Conservation (phyloP, 2,888 invertebrate species). For the Ypsolopha sequella region DNA sequence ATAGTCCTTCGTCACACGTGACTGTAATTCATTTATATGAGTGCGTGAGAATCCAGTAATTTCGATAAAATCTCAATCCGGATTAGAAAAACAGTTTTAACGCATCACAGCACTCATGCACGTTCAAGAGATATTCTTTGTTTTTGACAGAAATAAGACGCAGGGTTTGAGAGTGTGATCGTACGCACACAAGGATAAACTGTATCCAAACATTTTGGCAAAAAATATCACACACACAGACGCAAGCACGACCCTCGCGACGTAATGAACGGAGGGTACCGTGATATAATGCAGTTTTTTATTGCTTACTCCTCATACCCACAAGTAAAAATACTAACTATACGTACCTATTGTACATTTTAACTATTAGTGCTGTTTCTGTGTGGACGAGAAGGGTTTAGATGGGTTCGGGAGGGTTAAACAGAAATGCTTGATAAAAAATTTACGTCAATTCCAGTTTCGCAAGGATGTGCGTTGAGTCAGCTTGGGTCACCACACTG, state of each 20-base stretch:
- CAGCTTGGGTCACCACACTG: slow-evolving; percentile 29
- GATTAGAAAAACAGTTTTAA: background rate
- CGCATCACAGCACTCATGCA: background rate
- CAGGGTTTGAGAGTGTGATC: background rate
- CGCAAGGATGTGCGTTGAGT: slow-evolving; percentile 34
- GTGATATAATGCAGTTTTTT: slow-evolving; percentile 71
- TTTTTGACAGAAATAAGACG: background rate
- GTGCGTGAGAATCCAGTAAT: background rate
- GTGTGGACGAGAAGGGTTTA: slow-evolving; percentile 57
- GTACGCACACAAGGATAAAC: slow-evolving; percentile 3
- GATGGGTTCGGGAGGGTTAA: slow-evolving; percentile 40
- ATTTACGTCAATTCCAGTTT: slow-evolving; percentile 53
- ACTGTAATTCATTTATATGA: background rate
- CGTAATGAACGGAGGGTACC: slow-evolving; percentile 61
- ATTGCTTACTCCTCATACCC: slow-evolving; percentile 65
- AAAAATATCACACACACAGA: slow-evolving; percentile 32
- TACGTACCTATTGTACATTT: slow-evolving; percentile 59
- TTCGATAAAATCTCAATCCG: background rate
- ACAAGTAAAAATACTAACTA: slow-evolving; percentile 55
- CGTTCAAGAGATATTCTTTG: background rate
- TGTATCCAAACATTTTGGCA: slow-evolving; percentile 15
- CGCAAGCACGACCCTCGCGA: slow-evolving; percentile 37
- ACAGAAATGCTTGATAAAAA: slow-evolving; percentile 51
- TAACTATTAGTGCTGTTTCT: slow-evolving; percentile 63
- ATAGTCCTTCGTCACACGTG: background rate